Evolutionary conservation across 1,140 invertebrate species (phyloP).

Genomic region (Chironomus tepperi): DNA sequence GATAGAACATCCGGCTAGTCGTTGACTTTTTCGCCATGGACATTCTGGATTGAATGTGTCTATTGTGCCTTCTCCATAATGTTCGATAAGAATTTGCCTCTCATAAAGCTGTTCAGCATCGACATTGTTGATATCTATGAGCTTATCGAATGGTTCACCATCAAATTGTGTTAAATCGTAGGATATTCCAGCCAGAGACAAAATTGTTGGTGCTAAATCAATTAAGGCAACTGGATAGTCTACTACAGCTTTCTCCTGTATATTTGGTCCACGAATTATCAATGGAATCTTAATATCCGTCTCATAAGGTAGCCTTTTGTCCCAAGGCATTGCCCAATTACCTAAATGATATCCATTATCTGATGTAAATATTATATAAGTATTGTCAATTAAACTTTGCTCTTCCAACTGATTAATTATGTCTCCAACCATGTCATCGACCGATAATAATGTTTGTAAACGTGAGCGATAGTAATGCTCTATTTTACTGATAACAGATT

Average conservation of each 20-base stretch:
- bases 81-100: constrained; percentile 62
- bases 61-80: constrained; percentile 61
- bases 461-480: constrained; percentile 60
- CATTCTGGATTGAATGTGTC: constrained; percentile 45
- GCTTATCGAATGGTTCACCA: constrained; percentile 24
- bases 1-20: constrained; percentile 51
- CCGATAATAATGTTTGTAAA: constrained; percentile 70
- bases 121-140: constrained; percentile 24
- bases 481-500: constrained; percentile 46
- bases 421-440: constrained; percentile 71
- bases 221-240: constrained; percentile 58
- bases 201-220: constrained; percentile 73
- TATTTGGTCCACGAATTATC: constrained; percentile 64
- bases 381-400: constrained; percentile 53
- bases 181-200: constrained; percentile 51
- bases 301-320: constrained; percentile 84
- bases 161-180: not conserved
- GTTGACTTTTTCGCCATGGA: constrained; percentile 44
- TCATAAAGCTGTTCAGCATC: constrained; percentile 31
- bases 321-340: constrained; percentile 75
- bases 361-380: constrained; percentile 74
- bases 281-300: constrained; percentile 77
- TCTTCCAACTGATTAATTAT: constrained; percentile 50
- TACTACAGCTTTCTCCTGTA: constrained; percentile 42
- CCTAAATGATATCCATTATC: constrained; percentile 87